Percentiles rank a stretch among this genome's conserved stretches.
These are phyloP conservation scores for Oplegnathus fasciatus DNA, from an alignment of 2,113 vertebrate genomes.

Conservation along the genomic window DNA sequence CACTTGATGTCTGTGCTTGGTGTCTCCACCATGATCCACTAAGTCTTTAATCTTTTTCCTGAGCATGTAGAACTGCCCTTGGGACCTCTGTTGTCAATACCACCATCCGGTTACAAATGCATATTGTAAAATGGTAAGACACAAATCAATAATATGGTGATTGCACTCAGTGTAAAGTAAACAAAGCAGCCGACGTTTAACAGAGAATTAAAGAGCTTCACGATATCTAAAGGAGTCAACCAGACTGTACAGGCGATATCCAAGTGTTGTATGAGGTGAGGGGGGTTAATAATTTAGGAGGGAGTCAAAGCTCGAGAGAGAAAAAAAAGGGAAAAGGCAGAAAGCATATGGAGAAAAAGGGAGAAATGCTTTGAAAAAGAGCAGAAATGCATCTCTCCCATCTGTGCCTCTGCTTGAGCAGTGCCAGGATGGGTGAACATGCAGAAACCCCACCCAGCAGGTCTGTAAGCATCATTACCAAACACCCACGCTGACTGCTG, in stretches of 20 bases:
- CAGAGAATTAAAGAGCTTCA: not conserved
- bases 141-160: conserved; percentile 47
- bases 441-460: conserved; percentile 20
- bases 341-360: not conserved
- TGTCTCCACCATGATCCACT: conserved; percentile 35
- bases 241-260: not conserved
- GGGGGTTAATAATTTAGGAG: not conserved
- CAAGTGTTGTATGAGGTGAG: not conserved
- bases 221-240: not conserved
- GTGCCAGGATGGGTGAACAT: conserved; percentile 15
- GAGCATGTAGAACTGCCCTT: conserved; percentile 23
- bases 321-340: not conserved
- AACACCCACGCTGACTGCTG: conserved; percentile 14
- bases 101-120: conserved; percentile 14
- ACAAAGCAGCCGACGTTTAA: conserved; percentile 32
- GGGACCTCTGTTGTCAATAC: conserved; percentile 33
- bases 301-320: not conserved
- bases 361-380: not conserved
- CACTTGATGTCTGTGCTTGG: conserved; percentile 13
- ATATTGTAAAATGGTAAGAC: conserved; percentile 6
- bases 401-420: conserved; percentile 11
- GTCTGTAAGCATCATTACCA: conserved; percentile 21
- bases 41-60: conserved; percentile 53
- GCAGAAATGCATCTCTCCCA: not conserved
- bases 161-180: not conserved